Evolutionary conservation across 2,797 vertebrate genomes (phyloP).

Genomic region (Macropus fuliginosus): DNA sequence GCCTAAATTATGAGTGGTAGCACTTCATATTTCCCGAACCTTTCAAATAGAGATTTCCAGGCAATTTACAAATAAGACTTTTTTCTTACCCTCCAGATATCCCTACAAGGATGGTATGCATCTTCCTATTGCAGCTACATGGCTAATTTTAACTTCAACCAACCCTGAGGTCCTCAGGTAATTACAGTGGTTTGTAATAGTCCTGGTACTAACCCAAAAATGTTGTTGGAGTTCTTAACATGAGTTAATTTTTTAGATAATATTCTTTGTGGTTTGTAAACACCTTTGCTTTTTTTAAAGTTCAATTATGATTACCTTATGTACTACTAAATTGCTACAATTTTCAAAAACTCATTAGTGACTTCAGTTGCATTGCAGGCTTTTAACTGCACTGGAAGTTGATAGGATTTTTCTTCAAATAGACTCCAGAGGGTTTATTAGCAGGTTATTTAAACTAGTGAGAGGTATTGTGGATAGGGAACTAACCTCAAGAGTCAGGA

Average conservation of each 20-base stretch:
- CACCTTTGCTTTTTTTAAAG: slow-evolving; percentile 28
- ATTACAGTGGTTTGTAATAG: slow-evolving; percentile 39
- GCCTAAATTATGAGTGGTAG: slow-evolving; percentile 13
- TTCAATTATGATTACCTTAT: slow-evolving; percentile 1
- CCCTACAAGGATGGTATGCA: not conserved
- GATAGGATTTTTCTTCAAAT: not conserved
- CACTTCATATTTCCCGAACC: not conserved
- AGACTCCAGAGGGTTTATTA: not conserved
- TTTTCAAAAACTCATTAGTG: slow-evolving; percentile 8
- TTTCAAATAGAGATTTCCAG: not conserved
- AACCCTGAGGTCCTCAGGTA: slow-evolving; percentile 21
- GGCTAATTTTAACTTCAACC: slow-evolving; percentile 46
- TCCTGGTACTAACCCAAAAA: slow-evolving; percentile 1
- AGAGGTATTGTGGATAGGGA: not conserved
- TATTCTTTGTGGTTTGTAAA: slow-evolving; percentile 8
- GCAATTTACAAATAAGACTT: slow-evolving; percentile 3
- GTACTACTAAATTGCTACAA: not conserved
- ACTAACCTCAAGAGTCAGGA: not conserved
- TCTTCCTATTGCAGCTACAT: not conserved
- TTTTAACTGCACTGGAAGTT: not conserved
- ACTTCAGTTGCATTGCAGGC: not conserved
- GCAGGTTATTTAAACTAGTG: not conserved
- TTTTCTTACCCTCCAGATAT: slow-evolving; percentile 29
- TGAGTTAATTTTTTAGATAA: slow-evolving; percentile 18
- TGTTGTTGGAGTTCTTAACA: not conserved